Base-by-base conservation (phyloP, 2,888 invertebrate species). In the Anaspis maculata region DNA sequence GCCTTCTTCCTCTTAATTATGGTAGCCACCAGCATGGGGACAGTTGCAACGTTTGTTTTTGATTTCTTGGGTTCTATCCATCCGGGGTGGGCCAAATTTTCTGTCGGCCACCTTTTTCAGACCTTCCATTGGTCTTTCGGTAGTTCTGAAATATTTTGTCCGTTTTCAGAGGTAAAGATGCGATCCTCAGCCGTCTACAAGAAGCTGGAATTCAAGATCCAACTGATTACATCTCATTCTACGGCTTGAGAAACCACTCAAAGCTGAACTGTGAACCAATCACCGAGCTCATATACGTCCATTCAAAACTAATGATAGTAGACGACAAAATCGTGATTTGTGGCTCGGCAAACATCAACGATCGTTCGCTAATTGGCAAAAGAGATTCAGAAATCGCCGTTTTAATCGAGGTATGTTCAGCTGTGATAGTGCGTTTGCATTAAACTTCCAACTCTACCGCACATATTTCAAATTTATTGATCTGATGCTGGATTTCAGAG, bases 261-360 rank as follows among this genome's bases (percentile, higher is more conserved):
- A 68, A 76, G 34, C 67, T 94, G 3, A 82, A 83, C 47, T 83
- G 79, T 13, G 82, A 82, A 50, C 78, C 88, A 24, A 81, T 95
- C 27, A 90, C 94, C 0, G 97, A 97, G 64, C 70, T 97, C 5
- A 82, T 98, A 34, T 98, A 98, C 65, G 94, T 98, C 9, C 97
- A 98, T 68, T 94, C 95, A 36, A 98, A 98, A 67, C 67, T 98
- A 36, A 74, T 97, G 66, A 91, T 98, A 40, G 86, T 86, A 1
- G 97, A 98, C 59, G 97, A 98, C 62, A 78, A 79, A 46, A 73
- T 78, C 2, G 80, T 90, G 0, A 92, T 98, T 42, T 95, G 96
- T 53, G 97, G 97, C 11, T 96, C 95, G 3, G 96, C 97, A 0
- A 98, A 98, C 59, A 94, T 98, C 49, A 98, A 98, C 58, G 97